Evolutionary conservation across 64 coral and sea anemone species (phyloP), one percentile per base, ranked within the genome.

Genomic region (Orbicella faveolata): DNA sequence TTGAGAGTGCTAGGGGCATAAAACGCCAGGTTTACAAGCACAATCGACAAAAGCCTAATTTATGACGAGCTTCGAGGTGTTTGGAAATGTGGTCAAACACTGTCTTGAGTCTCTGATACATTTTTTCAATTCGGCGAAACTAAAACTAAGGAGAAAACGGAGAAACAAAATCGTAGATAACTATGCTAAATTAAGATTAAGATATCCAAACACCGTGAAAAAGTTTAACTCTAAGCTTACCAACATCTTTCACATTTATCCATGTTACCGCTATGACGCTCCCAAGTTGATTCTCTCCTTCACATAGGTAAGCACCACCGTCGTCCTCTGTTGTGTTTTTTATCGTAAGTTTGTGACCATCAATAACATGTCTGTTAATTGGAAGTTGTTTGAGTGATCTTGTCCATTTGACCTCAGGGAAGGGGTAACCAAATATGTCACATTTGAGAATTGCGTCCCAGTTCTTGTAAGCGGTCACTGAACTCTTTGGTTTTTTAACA

Each of bases 371-470:
- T 15, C 90, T 82, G 21, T 77, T 61, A 11, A 52, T 25, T 1
- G 81, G 61, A 19, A 92, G 75, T 26, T 23, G 63, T 53, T 92
- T 35, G 18, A 61, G 73, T 4, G 74, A 69, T 69, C 90, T 54
- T 7, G 52, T 79, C 90, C 90, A 92, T 61, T 77, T 77, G 74
- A 92, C 57, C 21, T 5, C 73, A 34, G 90, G 90, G 52, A 83
- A 73, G 23, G 90, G 90, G 53, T 21, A 92, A 3, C 90, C 90
- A 33, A 92, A 92, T 12, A 92, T 92, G 23, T 92, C 79, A 33
- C 90, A 92, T 0, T 72, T 92, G 21, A 92, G 34, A 36, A 83
- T 87, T 8, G 90, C 87, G 16, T 92, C 73, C 90, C 90, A 92
- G 0, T 36, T 73, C 15, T 36, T n/a, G 39, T 87, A 87, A 6